phyloP scores from a whole-genome alignment of 2,888 invertebrate species.

The Nemapogon koenigi region DNA sequence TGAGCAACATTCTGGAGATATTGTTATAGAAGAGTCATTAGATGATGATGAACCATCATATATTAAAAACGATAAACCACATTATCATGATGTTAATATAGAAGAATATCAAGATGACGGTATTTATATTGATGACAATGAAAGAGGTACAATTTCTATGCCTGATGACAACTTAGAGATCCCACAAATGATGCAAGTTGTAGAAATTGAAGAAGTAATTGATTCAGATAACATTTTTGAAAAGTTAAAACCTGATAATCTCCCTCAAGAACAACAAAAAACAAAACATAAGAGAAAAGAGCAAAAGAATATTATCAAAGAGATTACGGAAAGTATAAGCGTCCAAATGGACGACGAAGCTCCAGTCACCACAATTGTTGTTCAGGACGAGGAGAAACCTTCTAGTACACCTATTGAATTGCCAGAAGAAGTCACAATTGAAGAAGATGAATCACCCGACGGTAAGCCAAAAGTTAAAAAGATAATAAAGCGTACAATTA shows the following conservation, averaged over 20 bases:
- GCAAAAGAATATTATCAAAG: conserved; percentile 23
- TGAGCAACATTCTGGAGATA: conserved; percentile 32
- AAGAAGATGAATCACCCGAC: conserved; percentile 12
- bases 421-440: conserved; percentile 20
- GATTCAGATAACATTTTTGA: too few relatives aligned
- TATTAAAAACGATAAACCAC: conserved; percentile 15
- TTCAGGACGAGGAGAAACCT: conserved; percentile 13
- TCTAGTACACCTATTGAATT: conserved; percentile 20
- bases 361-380: conserved; percentile 11
- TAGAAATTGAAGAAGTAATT: conserved; percentile 36
- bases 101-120: conserved; percentile 43
- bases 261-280: too few relatives aligned
- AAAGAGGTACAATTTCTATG: conserved; percentile 38
- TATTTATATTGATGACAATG: conserved; percentile 21
- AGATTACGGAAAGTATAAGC: conserved; percentile 18
- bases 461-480: conserved; percentile 23
- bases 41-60: conserved; percentile 37
- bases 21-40: conserved; percentile 58
- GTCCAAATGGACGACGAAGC: conserved; percentile 23
- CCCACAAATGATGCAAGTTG: conserved; percentile 31
- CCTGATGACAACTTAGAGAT: conserved; percentile 35
- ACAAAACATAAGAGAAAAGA: conserved; percentile 15
- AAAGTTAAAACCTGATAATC: too few relatives aligned
- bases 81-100: conserved; percentile 36
- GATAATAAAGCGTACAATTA: conserved; percentile 20